A percentile compares a stretch with the other conserved stretches of the same genome.
Evolutionary conservation across 2,888 invertebrate genomes (phyloP).

Genomic region (Cistogaster globosa): DNA sequence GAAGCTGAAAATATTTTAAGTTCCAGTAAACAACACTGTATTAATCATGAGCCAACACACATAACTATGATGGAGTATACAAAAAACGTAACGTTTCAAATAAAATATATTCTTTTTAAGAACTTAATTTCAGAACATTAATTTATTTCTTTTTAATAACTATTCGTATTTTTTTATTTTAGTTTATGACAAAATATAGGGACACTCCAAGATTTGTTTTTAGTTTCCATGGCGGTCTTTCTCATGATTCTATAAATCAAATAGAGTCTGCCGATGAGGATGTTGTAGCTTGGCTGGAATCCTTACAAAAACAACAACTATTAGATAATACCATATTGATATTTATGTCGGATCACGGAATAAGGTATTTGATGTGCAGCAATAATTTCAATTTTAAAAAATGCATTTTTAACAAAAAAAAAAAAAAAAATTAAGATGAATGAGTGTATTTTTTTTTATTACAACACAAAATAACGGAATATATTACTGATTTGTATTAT

Average conservation of each 20-base stretch:
- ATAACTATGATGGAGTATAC: conserved; percentile 87
- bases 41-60: conserved; percentile 89
- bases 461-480: too few species aligned
- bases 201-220: conserved; percentile 91
- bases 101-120: background rate
- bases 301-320: conserved; percentile 85
- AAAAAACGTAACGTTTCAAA: conserved; percentile 85
- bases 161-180: conserved; percentile 21
- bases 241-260: conserved; percentile 92
- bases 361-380: conserved; percentile 84
- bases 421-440: background rate
- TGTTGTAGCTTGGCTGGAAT: conserved; percentile 86
- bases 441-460: too few species aligned
- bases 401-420: background rate
- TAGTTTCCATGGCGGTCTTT: conserved; percentile 94
- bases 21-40: conserved; percentile 86
- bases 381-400: background rate
- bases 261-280: conserved; percentile 91
- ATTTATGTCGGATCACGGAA: conserved; percentile 97
- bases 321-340: conserved; percentile 92
- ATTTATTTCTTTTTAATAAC: background rate
- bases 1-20: conserved; percentile 85
- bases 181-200: conserved; percentile 86
- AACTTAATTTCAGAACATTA: background rate
- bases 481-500: too few species aligned